Percentiles rank a stretch among this genome's conserved stretches.
Evolutionary conservation across 1,140 invertebrate genomes (phyloP).

Genomic region (Sycobia sp.): DNA sequence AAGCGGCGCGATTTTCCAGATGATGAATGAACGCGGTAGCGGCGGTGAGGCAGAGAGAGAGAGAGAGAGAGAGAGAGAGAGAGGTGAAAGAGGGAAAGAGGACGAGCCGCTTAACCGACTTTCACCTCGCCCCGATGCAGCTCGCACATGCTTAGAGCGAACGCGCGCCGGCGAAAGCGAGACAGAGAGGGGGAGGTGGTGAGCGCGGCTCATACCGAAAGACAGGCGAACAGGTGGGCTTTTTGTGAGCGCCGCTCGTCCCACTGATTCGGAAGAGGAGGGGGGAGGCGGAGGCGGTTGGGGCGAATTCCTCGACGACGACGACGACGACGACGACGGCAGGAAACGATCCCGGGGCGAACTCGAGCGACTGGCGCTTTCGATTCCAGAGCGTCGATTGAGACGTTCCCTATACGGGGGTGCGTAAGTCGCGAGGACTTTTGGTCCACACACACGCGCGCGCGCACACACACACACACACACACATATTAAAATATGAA

Average conservation of each 20-base stretch:
- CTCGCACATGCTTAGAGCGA: background rate
- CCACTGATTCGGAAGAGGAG: background rate
- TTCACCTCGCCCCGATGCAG: slow-evolving; percentile 20
- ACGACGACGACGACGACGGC: background rate
- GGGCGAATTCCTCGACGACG: background rate
- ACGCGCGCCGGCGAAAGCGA: no score
- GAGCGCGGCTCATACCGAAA: no score
- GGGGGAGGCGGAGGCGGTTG: background rate
- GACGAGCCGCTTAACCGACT: slow-evolving; percentile 18
- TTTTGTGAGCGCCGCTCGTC: background rate
- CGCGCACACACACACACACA: background rate
- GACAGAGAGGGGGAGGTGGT: no score
- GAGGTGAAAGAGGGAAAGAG: no score
- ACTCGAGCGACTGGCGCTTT: background rate
- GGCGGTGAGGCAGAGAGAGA: background rate
- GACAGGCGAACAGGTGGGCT: slow-evolving; percentile 29
- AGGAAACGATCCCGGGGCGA: no score
- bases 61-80: no score
- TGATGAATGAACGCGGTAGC: slow-evolving; percentile 33
- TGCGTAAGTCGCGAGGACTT: no score
- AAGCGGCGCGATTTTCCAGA: slow-evolving; percentile 15
- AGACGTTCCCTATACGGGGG: no score
- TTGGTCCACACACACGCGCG: background rate
- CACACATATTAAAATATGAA: no score
- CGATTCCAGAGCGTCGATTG: no score